Percentiles rank a stretch among this genome's conserved stretches.
These are phyloP conservation scores for Sparidentex hasta DNA, from an alignment of 2,797 vertebrate species.

Conservation along the genomic window DNA sequence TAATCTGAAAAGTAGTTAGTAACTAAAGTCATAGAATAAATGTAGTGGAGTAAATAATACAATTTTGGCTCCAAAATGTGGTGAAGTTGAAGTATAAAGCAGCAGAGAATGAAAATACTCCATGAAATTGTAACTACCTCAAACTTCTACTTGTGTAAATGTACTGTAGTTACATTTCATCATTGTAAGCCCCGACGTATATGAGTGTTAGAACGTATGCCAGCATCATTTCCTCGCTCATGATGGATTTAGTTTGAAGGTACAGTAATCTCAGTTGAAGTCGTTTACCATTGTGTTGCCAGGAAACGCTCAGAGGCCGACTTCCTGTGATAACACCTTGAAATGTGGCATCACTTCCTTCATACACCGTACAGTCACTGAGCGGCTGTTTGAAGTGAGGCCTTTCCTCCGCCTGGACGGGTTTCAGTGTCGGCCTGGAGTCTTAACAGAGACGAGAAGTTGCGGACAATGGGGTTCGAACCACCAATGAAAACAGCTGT, in stretches of 20 bases:
- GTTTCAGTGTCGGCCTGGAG: constrained; percentile 35
- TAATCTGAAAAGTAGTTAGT: too few species aligned
- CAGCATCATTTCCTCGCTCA: background rate
- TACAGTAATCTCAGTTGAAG: background rate
- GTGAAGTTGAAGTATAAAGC: too few species aligned
- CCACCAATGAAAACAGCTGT: background rate
- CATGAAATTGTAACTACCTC: too few species aligned
- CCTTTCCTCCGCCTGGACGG: background rate
- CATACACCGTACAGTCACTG: constrained; percentile 34
- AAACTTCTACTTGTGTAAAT: too few species aligned
- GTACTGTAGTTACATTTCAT: too few species aligned
- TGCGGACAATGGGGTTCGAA: background rate
- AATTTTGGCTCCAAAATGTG: too few species aligned
- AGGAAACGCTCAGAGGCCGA: constrained; percentile 68
- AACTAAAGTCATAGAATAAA: too few species aligned
- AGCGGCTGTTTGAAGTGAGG: constrained; percentile 60
- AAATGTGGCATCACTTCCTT: constrained; percentile 68
- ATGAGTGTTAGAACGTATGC: background rate
- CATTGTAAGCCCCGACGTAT: background rate
- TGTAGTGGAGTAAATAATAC: too few species aligned
- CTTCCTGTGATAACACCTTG: constrained; percentile 72
- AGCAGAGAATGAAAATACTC: too few species aligned
- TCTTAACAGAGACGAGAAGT: constrained; percentile 39
- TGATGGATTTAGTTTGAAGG: background rate
- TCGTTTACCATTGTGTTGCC: constrained; percentile 73